Evolutionary conservation across 2,888 invertebrate genomes (phyloP), one percentile per base, ranked within the genome.

Genomic region (Drosophila mulleri): DNA sequence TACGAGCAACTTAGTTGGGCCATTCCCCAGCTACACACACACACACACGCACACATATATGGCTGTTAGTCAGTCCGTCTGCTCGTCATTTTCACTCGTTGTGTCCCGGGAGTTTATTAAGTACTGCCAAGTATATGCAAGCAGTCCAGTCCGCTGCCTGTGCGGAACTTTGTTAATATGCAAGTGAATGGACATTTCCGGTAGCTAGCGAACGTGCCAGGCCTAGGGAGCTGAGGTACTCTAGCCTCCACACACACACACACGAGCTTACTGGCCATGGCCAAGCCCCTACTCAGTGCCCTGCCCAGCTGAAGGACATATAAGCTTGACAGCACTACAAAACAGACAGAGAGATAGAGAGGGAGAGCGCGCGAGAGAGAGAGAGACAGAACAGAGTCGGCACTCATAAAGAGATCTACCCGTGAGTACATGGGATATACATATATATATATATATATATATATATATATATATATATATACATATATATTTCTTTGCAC

Each of bases 111-210:
- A 84, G 83, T 84, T 88, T 86, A 84, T 86, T 84, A 84, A 86
- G 86, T 88, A 88, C 88, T 79, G 71, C 83, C 88, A 79, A 86
- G 88, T 68, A 75, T 81, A 78, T 79, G 86, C 79, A 88, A 61
- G 70, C 72, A 73, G 52, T 59, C 54, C 64, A 63, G 42, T 71
- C 72, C 82, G 77, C 72, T 70, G 80, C 78, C 75, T 78, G 78
- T 83, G 81, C 79, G 89, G 88, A 86, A 85, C 81, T 81, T 81
- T 82, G 83, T 82, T 85, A 86, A 84, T 89, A 89, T 88, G 83
- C 90, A 88, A 90, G 88, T 90, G 89, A 88, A 90, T 84, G 89
- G 86, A 89, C 89, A 90, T 89, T 88, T 88, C 89, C 90, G 88
- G 87, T 89, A 82, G 84, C 78, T 80, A 75, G 81, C 72, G 79